Evolutionary conservation across 2,113 vertebrate species (phyloP), one percentile per base, ranked within the genome.

Genomic region (Cardinalis cardinalis): DNA sequence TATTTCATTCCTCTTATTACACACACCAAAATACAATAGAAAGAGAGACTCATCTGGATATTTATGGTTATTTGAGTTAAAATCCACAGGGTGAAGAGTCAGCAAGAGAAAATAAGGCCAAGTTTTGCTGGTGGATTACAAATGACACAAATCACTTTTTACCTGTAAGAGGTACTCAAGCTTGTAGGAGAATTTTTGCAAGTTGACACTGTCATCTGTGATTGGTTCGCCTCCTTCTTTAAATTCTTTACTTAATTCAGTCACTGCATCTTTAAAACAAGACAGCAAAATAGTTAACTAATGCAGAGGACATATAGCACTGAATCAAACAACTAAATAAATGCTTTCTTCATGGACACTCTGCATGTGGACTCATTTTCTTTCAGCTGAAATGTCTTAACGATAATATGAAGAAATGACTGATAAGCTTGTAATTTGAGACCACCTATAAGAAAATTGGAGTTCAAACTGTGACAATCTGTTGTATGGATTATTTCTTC

Each of bases 81-180:
- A 59, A 2, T 13, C 18, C 52, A 78, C 43, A 61, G 38, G n/a
- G 16, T 55, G 40, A 59, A 87, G 24, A 72, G 14, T 17, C 34
- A 84, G 5, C 18, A 78, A 65, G 19, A 81, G 40, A 81, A 84
- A 87, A 61, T 12, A 80, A 81, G 26, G 23, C 16, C 3, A 5
- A 44, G 14, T 14, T 95, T 56, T 85, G 36, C 20, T 32, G 21
- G 18, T 49, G 29, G 51, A 65, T 74, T 81, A 84, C 8, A 63
- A 64, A 74, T 4, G 6, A 77, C 38, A 84, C 18, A 71, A 8
- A 46, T 43, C 5, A 61, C 25, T 51, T 94, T 96, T 96, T 92
- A 99, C 99, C 98, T 99, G 99, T 44, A 99, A 95, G 88, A 99
- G 98, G 88, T 99, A 99, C 81, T 99, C 99, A 11, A 99, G 97